A percentile compares a stretch with the other conserved stretches of the same genome.
Evolutionary conservation across 2,888 invertebrate species (phyloP).

Genomic region (Erynnis tages): DNA sequence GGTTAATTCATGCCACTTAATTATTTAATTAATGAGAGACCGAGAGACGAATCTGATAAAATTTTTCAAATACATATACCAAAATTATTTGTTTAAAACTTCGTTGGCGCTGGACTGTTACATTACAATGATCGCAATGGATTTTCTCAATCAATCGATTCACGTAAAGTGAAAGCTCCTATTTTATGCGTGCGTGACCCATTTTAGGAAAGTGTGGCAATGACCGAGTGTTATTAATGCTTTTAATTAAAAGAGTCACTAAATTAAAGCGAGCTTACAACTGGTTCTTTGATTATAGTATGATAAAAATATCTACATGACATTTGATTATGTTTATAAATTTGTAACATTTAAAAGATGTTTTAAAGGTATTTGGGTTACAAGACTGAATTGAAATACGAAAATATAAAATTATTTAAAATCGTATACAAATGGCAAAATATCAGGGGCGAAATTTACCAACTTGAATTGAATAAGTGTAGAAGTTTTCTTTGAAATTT

Average conservation of each 20-base stretch:
- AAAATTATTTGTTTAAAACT: no score
- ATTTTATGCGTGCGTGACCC: slow-evolving; percentile 6
- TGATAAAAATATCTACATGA: slow-evolving; percentile 9
- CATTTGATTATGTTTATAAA: slow-evolving; percentile 13
- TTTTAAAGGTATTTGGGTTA: slow-evolving; percentile 13
- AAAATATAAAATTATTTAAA: background rate
- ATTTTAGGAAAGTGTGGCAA: background rate
- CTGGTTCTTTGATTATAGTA: slow-evolving; percentile 15
- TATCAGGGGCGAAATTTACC: no score
- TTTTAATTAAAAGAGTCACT: slow-evolving; percentile 9
- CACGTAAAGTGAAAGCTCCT: slow-evolving; percentile 12
- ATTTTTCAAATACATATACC: no score
- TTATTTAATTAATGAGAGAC: no score
- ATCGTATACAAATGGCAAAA: no score
- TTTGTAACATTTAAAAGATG: no score
- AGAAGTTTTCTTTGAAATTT: no score
- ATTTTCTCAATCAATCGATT: background rate
- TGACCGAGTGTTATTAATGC: background rate
- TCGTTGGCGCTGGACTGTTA: no score
- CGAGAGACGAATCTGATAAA: no score
- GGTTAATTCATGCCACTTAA: no score
- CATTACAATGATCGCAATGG: no score
- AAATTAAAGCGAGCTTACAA: background rate
- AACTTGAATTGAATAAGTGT: no score
- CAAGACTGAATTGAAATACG: background rate